phyloP scores from a whole-genome alignment of 1,140 invertebrate genomes.

The Antheraea pernyi region DNA sequence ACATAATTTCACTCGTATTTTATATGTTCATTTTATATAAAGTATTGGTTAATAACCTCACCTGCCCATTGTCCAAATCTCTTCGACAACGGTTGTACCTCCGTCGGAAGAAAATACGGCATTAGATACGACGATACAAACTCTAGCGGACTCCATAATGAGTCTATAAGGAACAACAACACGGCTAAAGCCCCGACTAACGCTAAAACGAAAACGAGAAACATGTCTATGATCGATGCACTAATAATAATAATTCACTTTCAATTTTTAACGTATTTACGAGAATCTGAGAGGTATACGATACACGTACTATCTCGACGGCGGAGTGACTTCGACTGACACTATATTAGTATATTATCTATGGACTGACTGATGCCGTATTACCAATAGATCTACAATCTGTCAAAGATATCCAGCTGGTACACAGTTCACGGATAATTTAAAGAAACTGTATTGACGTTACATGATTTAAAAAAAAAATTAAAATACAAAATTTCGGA shows the following conservation, averaged over 20 bases:
- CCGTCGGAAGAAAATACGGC: constrained; percentile 79
- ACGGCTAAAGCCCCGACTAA: constrained; percentile 67
- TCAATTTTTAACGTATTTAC: not conserved
- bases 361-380: not conserved
- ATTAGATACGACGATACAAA: constrained; percentile 75
- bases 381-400: not conserved
- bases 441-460: too few relatives aligned
- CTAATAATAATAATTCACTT: not conserved
- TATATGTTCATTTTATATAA: too few relatives aligned
- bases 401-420: not conserved
- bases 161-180: constrained; percentile 66
- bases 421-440: not conserved
- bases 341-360: too few relatives aligned
- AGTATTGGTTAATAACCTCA: too few relatives aligned
- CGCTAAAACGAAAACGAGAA: constrained; percentile 49
- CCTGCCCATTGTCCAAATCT: constrained; percentile 81
- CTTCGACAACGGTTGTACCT: constrained; percentile 75
- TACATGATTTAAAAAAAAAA: too few relatives aligned
- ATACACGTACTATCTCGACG: not conserved
- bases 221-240: constrained; percentile 21
- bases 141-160: constrained; percentile 75
- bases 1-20: too few relatives aligned
- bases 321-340: not conserved
- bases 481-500: too few relatives aligned
- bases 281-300: not conserved